phyloP scores from a whole-genome alignment of 2,888 invertebrate species.

The Gonocerus acuteangulatus region DNA sequence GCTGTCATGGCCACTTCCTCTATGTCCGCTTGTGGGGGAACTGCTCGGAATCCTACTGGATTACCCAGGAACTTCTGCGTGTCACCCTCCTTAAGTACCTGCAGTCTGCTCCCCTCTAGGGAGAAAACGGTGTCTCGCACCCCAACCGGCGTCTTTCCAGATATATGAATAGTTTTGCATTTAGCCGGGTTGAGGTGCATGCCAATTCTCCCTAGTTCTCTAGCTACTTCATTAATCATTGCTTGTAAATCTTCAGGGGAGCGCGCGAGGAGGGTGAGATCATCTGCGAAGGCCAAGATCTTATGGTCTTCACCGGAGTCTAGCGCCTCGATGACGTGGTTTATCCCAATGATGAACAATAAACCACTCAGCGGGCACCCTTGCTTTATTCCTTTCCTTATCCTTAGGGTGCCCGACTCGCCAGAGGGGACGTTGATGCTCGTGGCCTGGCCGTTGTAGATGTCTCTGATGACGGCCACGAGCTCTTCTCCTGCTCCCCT shows the following conservation, averaged over 20 bases:
- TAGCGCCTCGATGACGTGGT: neutral
- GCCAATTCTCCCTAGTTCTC: neutral
- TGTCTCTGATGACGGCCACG: too few species aligned
- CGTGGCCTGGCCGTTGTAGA: too few species aligned
- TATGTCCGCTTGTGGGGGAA: neutral
- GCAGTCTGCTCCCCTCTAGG: neutral
- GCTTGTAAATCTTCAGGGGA: neutral
- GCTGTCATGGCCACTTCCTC: neutral
- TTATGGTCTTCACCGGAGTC: neutral
- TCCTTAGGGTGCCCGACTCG: too few species aligned
- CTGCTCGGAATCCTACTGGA: too few species aligned
- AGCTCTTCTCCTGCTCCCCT: too few species aligned
- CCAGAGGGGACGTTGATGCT: too few species aligned
- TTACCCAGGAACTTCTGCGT: too few species aligned
- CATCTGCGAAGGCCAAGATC: neutral
- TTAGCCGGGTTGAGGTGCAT: neutral
- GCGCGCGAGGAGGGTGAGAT: neutral
- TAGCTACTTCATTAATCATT: neutral
- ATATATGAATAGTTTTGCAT: conserved; percentile 10
- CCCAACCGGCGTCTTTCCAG: neutral
- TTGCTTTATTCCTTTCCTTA: conserved; percentile 1
- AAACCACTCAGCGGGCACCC: conserved; percentile 22
- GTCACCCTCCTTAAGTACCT: too few species aligned
- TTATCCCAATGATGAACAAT: conserved; percentile 1
- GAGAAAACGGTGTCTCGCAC: neutral